These are phyloP conservation scores for Cyprinodon variegatus DNA, from an alignment of 2,113 vertebrate species.

Conservation along the genomic window DNA sequence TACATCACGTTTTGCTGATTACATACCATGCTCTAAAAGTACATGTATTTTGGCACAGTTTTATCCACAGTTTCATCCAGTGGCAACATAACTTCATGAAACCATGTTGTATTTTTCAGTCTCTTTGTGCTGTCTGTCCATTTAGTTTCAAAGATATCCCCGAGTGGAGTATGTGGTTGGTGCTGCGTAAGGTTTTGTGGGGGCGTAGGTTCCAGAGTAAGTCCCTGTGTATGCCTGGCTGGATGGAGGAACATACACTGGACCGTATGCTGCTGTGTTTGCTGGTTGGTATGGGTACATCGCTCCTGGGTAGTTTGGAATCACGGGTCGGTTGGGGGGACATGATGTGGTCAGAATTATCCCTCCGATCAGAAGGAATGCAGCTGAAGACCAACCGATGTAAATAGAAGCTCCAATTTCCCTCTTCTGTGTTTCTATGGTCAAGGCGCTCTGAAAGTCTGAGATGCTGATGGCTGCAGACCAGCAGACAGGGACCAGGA, in stretches of 20 bases:
- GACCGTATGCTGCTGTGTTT: constrained; percentile 43
- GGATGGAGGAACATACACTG: constrained; percentile 61
- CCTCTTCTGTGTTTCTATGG: constrained; percentile 63
- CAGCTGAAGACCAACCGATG: constrained; percentile 76
- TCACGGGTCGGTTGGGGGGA: constrained; percentile 60
- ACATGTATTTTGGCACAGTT: neutral
- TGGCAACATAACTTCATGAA: neutral
- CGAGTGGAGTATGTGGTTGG: constrained; percentile 53
- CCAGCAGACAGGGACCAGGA: constrained; percentile 79
- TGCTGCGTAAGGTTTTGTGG: constrained; percentile 63
- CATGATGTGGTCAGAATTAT: constrained; percentile 78
- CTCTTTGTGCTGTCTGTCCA: constrained; percentile 5
- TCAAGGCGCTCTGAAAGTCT: constrained; percentile 68
- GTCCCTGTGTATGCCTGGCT: constrained; percentile 52
- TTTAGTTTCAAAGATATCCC: constrained; percentile 52
- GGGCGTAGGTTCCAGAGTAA: constrained; percentile 43
- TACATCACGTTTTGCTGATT: neutral
- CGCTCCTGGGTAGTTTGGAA: constrained; percentile 40
- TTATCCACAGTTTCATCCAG: neutral
- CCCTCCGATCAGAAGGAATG: constrained; percentile 75
- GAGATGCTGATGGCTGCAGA: constrained; percentile 75
- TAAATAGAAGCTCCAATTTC: constrained; percentile 80
- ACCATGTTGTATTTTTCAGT: constrained; percentile 3
- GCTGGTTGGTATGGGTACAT: constrained; percentile 62
- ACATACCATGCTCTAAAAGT: neutral